Base-by-base conservation (phyloP, 2,888 invertebrate genomes). In the Resseliella maxima region DNA sequence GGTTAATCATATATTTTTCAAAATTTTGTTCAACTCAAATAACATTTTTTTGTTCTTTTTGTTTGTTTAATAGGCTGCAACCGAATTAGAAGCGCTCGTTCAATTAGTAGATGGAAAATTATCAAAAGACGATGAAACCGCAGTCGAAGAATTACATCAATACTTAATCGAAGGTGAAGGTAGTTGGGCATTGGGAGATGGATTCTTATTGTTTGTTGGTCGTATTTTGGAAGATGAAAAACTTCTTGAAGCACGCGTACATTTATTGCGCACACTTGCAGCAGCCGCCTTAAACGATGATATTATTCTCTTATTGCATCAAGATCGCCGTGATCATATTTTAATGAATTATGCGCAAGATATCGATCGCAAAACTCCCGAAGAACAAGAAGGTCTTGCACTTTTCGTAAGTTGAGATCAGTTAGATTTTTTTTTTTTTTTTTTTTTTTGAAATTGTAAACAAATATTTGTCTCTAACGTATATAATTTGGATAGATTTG, bases 151-250 rank as follows among this genome's bases (percentile, higher is more conserved):
- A 92, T 92, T 98, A 88, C 94, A 95, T 90, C 96, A 96, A 91
- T 98, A 97, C 91, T 94, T 97, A 90, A 92, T 97, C 88, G 95
- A 95, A 88, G 96, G 96, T 88, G 97, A 97, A 90, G 98, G 97
- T 87, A 96, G 96, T 89, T 98, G 98, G 98, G 96, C 97, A 87
- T 92, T 98, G 35, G 96, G 97, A 15, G 97, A 97, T 89, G 95
- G 95, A 88, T 98, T 97, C 91, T 93, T 97, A 83, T 92, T 93
- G 86, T 96, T 97, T 90, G 93, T 97, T 87, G 96, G 94, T 86
- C 93, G 94, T 86, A 90, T 95, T 83, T 90, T 95, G 46, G 92
- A 93, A 86, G 95, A 94, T 88, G 91, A 92, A 87, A 91, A 92
- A 18, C 91, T 94, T 88, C 90, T 92, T 21, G 93, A 93, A 87